These are phyloP conservation scores for Anseranas semipalmata DNA, from an alignment of 2,113 vertebrate genomes.

Conservation along the genomic window DNA sequence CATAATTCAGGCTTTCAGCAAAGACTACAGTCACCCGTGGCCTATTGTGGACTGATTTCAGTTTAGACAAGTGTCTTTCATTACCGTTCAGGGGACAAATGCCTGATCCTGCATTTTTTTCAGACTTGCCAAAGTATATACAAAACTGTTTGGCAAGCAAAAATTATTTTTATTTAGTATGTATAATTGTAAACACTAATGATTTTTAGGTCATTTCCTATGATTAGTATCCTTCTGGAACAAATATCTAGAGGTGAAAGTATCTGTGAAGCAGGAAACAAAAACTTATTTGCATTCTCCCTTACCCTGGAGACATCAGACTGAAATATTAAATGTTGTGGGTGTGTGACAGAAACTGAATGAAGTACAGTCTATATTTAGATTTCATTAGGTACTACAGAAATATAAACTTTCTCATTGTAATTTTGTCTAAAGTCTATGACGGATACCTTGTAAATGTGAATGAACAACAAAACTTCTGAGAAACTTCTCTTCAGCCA, in stretches of 20 bases:
- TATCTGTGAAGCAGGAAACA: slow-evolving; percentile 43
- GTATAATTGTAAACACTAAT: background rate
- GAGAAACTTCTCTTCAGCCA: background rate
- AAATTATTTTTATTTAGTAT: background rate
- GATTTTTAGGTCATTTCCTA: slow-evolving; percentile 27
- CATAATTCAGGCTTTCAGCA: background rate
- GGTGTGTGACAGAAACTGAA: background rate
- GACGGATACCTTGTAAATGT: background rate
- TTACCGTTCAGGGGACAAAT: background rate
- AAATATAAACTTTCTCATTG: background rate
- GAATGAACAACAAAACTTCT: background rate
- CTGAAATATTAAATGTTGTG: background rate
- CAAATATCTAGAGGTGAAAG: slow-evolving; percentile 29
- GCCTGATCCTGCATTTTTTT: slow-evolving; percentile 12
- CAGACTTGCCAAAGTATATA: background rate
- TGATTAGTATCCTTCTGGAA: slow-evolving; percentile 52
- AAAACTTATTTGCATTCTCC: background rate
- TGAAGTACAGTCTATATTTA: background rate
- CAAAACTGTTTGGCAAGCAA: background rate
- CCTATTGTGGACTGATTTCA: background rate
- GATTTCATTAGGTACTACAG: background rate
- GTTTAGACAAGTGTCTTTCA: background rate
- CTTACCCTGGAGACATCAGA: slow-evolving; percentile 24
- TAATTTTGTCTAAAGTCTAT: background rate
- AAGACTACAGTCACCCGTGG: accelerated